A percentile compares a stretch with the other conserved stretches of the same genome.
Conservation (phyloP, 1,140 invertebrate species). For the Ips typographus region DNA sequence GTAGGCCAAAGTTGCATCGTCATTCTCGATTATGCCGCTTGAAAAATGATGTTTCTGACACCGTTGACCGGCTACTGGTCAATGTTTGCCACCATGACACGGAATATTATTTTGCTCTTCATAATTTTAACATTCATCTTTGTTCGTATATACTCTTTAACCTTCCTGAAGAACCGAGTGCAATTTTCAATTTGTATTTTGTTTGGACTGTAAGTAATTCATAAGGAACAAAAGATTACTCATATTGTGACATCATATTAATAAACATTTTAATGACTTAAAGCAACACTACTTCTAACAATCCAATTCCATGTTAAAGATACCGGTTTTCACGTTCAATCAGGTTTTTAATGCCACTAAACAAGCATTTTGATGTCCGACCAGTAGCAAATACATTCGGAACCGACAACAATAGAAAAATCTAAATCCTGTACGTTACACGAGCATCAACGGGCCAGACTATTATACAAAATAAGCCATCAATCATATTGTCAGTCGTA, state of each 20-base stretch:
- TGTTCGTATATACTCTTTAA: too few relatives aligned
- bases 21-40: conserved; percentile 40
- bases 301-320: too few relatives aligned
- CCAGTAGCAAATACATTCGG: background rate
- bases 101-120: background rate
- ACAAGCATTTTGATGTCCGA: too few relatives aligned
- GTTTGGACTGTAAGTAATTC: too few relatives aligned
- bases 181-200: too few relatives aligned
- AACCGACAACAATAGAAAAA: background rate
- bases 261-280: too few relatives aligned
- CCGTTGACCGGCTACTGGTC: conserved; percentile 14
- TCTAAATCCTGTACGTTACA: conserved; percentile 17
- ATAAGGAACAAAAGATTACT: too few relatives aligned
- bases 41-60: conserved; percentile 39
- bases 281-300: too few relatives aligned
- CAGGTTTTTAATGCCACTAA: too few relatives aligned
- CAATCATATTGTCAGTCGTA: conserved; percentile 27
- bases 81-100: conserved; percentile 1
- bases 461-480: conserved; percentile 29
- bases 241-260: too few relatives aligned
- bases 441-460: background rate
- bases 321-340: too few relatives aligned
- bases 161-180: too few relatives aligned
- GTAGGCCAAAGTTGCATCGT: conserved; percentile 45
- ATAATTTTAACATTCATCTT: background rate